phyloP scores from a whole-genome alignment of 2,797 vertebrate species.

The Nannoperca australis region DNA sequence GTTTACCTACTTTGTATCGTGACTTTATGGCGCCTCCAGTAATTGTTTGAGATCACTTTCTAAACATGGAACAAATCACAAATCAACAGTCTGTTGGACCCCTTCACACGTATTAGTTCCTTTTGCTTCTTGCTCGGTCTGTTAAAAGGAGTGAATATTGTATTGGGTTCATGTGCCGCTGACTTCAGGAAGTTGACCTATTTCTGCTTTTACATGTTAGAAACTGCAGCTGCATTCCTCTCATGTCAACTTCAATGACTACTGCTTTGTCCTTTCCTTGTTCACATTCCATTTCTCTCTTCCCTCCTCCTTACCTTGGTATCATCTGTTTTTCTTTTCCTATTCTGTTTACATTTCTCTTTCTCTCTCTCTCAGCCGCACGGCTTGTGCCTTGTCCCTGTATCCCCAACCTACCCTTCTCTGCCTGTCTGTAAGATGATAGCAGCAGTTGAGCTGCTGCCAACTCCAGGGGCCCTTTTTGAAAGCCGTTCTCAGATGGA shows the following conservation, averaged over 20 bases:
- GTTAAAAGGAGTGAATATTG: constrained; percentile 19
- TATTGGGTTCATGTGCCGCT: constrained; percentile 35
- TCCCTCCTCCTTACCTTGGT: constrained; percentile 9
- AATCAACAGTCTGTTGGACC: not conserved
- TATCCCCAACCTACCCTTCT: constrained; percentile 1
- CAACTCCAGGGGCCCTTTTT: constrained; percentile 71
- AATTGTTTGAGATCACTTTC: not conserved
- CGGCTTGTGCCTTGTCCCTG: constrained; percentile 48
- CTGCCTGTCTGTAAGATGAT: constrained; percentile 76
- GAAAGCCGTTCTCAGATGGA: constrained; percentile 69
- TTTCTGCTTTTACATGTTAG: constrained; percentile 60
- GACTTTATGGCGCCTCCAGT: not conserved
- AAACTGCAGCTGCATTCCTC: constrained; percentile 75
- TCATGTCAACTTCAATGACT: constrained; percentile 48
- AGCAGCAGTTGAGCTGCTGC: constrained; percentile 64
- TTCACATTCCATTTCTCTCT: constrained; percentile 41
- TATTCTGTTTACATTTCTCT: constrained; percentile 21
- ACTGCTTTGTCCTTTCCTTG: constrained; percentile 23
- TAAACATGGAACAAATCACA: not conserved
- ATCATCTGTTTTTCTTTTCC: not conserved
- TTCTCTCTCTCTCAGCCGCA: not conserved
- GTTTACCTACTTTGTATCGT: not conserved
- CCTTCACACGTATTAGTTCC: not conserved
- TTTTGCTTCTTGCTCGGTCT: not conserved
- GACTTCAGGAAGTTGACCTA: constrained; percentile 60